Evolutionary conservation across 2,113 vertebrate genomes (phyloP), one percentile per base, ranked within the genome.

Genomic region (Hydrolagus affinis): DNA sequence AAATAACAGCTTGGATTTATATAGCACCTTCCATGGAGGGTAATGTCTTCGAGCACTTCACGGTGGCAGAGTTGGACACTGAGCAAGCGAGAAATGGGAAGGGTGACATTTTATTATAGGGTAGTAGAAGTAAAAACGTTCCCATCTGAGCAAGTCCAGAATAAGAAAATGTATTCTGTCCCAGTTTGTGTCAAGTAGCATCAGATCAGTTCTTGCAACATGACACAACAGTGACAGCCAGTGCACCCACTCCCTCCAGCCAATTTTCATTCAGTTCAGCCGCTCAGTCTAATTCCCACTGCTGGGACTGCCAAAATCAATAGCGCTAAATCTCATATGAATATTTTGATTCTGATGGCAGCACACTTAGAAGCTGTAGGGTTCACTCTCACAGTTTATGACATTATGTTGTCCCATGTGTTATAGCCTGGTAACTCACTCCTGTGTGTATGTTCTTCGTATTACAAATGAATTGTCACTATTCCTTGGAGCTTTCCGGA

Each of bases 101-200:
- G 44, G 44, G 44, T 44, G 44, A 44, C 6, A 44, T 44, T 44
- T 44, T 44, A 44, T 44, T 44, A 44, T 44, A n/a, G n/a, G n/a
- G n/a, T n/a, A 44, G 44, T 44, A 44, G 44, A 44, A 44, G 6
- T 44, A 44, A 44, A 44, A 44, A 44, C 6, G 44, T 44, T 44
- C 1, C 44, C 1, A 44, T 44, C 6, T 6, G 6, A 44, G 44
- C 44, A 44, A 44, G 62, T 15, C 8, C 32, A 66, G 25, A 30
- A 66, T 83, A 66, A 30, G 44, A 44, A 30, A 66, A 66, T 83
- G 78, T 15, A 28, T 32, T 28, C 78, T 66, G 30, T 30, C 62
- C 60, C 78, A 83, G n/a, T 19, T 23, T 12, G 78, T 66, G 60
- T 83, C 73, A 75, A 75, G 73, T 75, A 56, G 56, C 73, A 75